Conservation (phyloP, 2,113 vertebrate species). For the Murina feae region DNA sequence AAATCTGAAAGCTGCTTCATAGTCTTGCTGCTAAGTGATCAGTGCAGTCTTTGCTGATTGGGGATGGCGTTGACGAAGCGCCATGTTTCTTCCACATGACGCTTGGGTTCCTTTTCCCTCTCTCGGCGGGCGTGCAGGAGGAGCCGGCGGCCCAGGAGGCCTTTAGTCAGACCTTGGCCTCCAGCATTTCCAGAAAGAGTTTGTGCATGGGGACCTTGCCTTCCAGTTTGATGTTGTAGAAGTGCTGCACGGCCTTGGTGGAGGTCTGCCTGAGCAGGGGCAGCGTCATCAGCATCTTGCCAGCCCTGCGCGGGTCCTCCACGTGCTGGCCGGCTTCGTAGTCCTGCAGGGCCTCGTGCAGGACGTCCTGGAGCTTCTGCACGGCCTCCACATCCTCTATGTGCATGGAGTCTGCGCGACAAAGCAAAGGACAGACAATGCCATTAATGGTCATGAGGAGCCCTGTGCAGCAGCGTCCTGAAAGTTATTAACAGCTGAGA, state of each 20-base stretch:
- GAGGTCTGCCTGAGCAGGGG: slow-evolving; percentile 97
- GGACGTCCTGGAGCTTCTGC: slow-evolving; percentile 98
- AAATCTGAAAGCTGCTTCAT: slow-evolving; percentile 84
- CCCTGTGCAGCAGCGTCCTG: too few relatives aligned
- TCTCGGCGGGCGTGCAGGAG: slow-evolving; percentile 76
- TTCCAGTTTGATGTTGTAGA: slow-evolving; percentile 99
- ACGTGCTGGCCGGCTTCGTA: slow-evolving; percentile 95
- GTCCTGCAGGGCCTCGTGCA: slow-evolving; percentile 98
- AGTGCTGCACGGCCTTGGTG: slow-evolving; percentile 99
- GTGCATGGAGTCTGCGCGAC: slow-evolving; percentile 95
- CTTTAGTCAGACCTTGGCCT: slow-evolving; percentile 97
- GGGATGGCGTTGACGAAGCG: slow-evolving; percentile 83
- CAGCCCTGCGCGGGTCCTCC: slow-evolving; percentile 95
- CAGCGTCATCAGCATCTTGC: slow-evolving; percentile 98
- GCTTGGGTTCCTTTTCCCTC: slow-evolving; percentile 79
- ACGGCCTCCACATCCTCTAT: slow-evolving; percentile 99
- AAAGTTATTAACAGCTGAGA: too few relatives aligned
- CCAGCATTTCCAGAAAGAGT: slow-evolving; percentile 99
- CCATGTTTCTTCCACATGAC: slow-evolving; percentile 84
- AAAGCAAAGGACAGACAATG: neutral
- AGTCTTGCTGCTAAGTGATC: slow-evolving; percentile 86
- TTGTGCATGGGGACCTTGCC: slow-evolving; percentile 99
- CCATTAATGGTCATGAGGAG: accelerated
- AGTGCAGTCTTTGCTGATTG: slow-evolving; percentile 85
- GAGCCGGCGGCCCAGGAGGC: slow-evolving; percentile 77